These are phyloP conservation scores for Laticauda laticaudata DNA, from an alignment of 2,113 vertebrate species.

Conservation along the genomic window DNA sequence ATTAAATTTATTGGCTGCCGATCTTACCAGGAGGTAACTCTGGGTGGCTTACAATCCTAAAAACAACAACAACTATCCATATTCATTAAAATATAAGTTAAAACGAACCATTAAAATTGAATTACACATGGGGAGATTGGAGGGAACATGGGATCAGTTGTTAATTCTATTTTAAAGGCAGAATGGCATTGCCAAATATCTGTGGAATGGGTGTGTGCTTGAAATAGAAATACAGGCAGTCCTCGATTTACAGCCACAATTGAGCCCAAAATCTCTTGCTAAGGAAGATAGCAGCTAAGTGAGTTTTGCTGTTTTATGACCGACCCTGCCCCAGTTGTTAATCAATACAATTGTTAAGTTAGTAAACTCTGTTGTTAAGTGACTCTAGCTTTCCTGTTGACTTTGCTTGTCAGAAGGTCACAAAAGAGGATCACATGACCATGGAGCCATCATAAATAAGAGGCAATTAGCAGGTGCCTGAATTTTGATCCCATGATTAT, in stretches of 20 bases:
- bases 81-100: neutral
- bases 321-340: neutral
- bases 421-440: neutral
- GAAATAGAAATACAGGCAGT: neutral
- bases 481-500: neutral
- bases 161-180: neutral
- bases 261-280: neutral
- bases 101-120: neutral
- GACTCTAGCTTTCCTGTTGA: neutral
- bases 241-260: neutral
- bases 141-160: neutral
- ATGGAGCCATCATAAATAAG: neutral
- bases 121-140: neutral
- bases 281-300: neutral
- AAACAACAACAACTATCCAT: neutral
- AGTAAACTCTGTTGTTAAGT: neutral
- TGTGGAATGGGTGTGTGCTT: no score
- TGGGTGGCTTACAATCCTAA: neutral
- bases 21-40: neutral
- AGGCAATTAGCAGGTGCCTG: neutral
- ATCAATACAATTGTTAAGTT: neutral
- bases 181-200: neutral
- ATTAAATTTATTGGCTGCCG: neutral
- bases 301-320: neutral
- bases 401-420: neutral